Evolutionary conservation across 2,888 invertebrate species (phyloP), one percentile per base, ranked within the genome.

Genomic region (Callyntrura sp.): DNA sequence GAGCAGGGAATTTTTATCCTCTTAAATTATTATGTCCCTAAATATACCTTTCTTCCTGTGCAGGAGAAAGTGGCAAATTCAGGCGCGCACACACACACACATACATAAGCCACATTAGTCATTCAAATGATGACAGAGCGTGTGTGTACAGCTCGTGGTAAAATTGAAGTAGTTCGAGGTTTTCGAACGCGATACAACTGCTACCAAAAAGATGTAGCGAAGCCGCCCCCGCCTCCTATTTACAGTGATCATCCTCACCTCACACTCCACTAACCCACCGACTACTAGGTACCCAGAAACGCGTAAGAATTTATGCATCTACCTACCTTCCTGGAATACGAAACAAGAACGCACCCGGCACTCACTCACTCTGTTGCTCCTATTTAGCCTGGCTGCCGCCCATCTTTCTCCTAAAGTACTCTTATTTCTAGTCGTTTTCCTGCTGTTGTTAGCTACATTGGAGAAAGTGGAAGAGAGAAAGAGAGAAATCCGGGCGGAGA

Each of bases 41-140:
- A 35, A 35, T 35, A 51, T 11, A 51, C 35, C 2, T 20, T n/a
- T 60, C 8, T 17, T 60, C 20, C 11, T 12, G 17, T 60, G 17
- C n/a, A 17, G 60, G 60, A 2, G 60, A 9, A 4, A 9, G 60
- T n/a, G 1, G 60, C 2, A 60, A 20, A 35, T 35, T 12, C 11
- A 51, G 51, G 35, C 35, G 35, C 35, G 2, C 35, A 2, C 35
- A 14, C 5, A 65, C 1, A 12, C 12, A 12, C n/a, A 17, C 68
- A 70, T 70, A 43, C 68, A 43, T 17, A 43, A 2, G 14, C 43
- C 9, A 12, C 68, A 70, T 70, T 43, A 70, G 35, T 70, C 68
- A 70, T 70, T 70, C 43, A 70, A 70, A 70, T 43, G 68, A 70
- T 70, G 68, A 70, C 68, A 70, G 11, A 17, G 60, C 17, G 20